Conservation (phyloP, 92 coral and sea anemone species). For the Phymanthus crucifer region DNA sequence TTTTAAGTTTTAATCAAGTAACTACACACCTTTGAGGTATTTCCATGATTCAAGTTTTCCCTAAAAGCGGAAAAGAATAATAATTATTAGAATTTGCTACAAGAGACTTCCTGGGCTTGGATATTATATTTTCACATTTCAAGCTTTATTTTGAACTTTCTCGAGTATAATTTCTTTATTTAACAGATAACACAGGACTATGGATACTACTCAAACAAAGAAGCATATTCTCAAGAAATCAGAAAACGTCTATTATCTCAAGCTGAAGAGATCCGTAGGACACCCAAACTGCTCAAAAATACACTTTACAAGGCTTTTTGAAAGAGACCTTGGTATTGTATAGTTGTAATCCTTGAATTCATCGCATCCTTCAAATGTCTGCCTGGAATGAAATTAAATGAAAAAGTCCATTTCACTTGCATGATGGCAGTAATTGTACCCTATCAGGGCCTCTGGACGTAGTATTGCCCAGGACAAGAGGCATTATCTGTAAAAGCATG, state of each 20-base stretch:
- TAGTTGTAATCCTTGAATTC: constrained; percentile 24
- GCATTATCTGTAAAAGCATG: too few species aligned
- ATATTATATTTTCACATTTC: too few species aligned
- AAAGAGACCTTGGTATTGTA: constrained; percentile 13
- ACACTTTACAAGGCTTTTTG: not conserved
- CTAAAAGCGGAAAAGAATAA: not conserved
- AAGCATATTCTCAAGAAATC: too few species aligned
- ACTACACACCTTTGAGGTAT: not conserved
- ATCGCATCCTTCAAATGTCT: constrained; percentile 16
- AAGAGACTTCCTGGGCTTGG: too few species aligned
- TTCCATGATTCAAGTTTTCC: not conserved
- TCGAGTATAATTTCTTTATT: too few species aligned
- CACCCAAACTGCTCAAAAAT: not conserved
- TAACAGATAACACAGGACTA: not conserved
- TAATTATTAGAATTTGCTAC: too few species aligned
- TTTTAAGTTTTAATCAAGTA: not conserved
- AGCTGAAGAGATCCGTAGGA: too few species aligned
- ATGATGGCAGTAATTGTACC: not conserved
- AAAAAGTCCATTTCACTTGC: not conserved
- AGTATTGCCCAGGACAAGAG: too few species aligned
- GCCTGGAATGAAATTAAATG: constrained; percentile 4
- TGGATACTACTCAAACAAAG: too few species aligned
- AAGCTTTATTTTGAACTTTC: too few species aligned
- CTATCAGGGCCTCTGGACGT: too few species aligned
- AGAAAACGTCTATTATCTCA: too few species aligned